Evolutionary conservation across 2,113 vertebrate species (phyloP).

Genomic region (Microtus montanus): DNA sequence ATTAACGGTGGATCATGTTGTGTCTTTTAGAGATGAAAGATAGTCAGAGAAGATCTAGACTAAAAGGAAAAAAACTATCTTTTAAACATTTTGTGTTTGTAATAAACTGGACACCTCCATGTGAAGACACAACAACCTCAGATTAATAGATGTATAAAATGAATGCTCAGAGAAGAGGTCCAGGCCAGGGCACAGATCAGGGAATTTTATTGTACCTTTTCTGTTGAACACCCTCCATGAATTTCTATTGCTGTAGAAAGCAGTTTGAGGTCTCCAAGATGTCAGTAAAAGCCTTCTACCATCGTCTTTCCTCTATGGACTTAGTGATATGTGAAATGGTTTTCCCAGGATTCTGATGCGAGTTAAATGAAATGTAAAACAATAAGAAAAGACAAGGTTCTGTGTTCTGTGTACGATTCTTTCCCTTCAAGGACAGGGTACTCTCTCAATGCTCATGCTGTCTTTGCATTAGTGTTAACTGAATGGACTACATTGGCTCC

Average conservation of each 20-base stretch:
- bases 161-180: background rate
- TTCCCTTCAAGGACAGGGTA: background rate
- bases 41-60: background rate
- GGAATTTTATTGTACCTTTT: background rate
- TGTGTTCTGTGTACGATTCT: background rate
- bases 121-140: background rate
- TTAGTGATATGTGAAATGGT: constrained; percentile 41
- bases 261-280: background rate
- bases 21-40: background rate
- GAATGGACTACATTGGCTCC: background rate
- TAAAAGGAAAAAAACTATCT: background rate
- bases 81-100: background rate
- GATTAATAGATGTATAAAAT: background rate
- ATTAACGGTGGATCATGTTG: background rate
- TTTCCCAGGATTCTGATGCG: background rate
- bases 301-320: background rate
- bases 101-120: background rate
- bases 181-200: background rate
- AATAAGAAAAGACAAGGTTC: constrained; percentile 14
- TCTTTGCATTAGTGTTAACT: constrained; percentile 32
- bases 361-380: constrained; percentile 32
- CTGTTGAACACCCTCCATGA: background rate
- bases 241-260: background rate
- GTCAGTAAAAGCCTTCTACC: background rate
- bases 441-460: background rate